These are phyloP conservation scores for Enteromius afrohamiltoni DNA, from an alignment of 2,797 vertebrate genomes.

Conservation along the genomic window DNA sequence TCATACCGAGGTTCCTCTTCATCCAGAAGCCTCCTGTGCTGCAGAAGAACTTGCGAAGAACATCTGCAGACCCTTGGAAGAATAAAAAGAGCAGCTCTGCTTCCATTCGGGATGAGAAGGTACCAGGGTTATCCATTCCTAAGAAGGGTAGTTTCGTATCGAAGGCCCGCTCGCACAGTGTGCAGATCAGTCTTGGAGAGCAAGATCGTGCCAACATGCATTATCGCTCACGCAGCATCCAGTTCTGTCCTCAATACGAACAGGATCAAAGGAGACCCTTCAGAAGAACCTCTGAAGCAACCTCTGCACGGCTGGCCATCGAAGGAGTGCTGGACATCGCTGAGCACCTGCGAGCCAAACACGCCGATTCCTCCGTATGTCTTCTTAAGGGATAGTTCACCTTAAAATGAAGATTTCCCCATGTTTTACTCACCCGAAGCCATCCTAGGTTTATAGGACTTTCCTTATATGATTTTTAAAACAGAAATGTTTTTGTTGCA, in stretches of 20 bases:
- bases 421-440: too few species aligned
- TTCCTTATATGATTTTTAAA: too few species aligned
- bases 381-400: not conserved
- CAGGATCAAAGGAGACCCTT: not conserved
- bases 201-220: not conserved
- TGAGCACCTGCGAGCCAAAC: not conserved
- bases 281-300: not conserved
- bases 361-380: not conserved
- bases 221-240: not conserved
- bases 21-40: conserved; percentile 76
- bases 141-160: not conserved
- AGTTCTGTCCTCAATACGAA: not conserved
- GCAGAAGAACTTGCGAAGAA: conserved; percentile 72
- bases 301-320: not conserved
- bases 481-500: too few species aligned
- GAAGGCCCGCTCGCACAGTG: not conserved
- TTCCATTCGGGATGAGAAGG: conserved; percentile 54
- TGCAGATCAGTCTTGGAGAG: not conserved
- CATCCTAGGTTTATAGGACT: too few species aligned
- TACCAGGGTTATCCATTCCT: not conserved
- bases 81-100: conserved; percentile 64
- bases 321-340: conserved; percentile 9
- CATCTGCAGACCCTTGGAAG: conserved; percentile 72
- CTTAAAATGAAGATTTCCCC: too few species aligned
- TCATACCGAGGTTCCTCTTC: conserved; percentile 79